Base-by-base conservation (phyloP, 2,797 vertebrate genomes). In the Cottoperca gobio region DNA sequence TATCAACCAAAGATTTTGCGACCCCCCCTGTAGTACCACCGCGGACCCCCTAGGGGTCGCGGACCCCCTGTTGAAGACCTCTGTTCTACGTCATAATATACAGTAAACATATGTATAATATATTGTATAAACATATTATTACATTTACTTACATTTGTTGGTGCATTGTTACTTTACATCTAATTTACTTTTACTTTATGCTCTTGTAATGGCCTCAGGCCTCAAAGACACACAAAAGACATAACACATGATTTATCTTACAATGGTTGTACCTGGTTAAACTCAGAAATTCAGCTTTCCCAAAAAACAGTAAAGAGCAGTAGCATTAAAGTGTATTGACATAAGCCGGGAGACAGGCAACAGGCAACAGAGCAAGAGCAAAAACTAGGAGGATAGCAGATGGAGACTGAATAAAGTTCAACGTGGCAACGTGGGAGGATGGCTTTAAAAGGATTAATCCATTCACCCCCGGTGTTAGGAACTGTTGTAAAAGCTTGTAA, bases 351-450 rank as follows among this genome's bases (percentile, higher is more conserved):
- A 16, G 23, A 26, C 23, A 13, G 50, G 2, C 16, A 49, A n/a
- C 0, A 35, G 12, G 42, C 12, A 7, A 23, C 14, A 58, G 3
- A 0, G 28, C 57, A 71, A 21, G 12, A 24, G 0, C 4, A 50
- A 50, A 12, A 35, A 26, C n/a, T 2, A 23, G 10, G 17, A 35
- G 13, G 58, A 31, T 28, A 21, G 19, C 17, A 23, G 21, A 48
- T 28, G 49, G 58, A 66, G 14, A 59, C 8, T 42, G 55, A 78
- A 50, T 37, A n/a, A 19, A 45, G 3, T 55, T 28, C 19, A 78
- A 52, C 13, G 13, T 23, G 3, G 14, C n/a, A 6, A 59, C 1
- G 21, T 3, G 9, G 1, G 16, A 5, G 6, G 42, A 2, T 2
- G 1, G 12, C 58, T 16, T 48, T 17, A 9, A 12, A 8, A 43